Evolutionary conservation across 2,888 invertebrate species (phyloP), one percentile per base, ranked within the genome.

Genomic region (Augiades crinisus): DNA sequence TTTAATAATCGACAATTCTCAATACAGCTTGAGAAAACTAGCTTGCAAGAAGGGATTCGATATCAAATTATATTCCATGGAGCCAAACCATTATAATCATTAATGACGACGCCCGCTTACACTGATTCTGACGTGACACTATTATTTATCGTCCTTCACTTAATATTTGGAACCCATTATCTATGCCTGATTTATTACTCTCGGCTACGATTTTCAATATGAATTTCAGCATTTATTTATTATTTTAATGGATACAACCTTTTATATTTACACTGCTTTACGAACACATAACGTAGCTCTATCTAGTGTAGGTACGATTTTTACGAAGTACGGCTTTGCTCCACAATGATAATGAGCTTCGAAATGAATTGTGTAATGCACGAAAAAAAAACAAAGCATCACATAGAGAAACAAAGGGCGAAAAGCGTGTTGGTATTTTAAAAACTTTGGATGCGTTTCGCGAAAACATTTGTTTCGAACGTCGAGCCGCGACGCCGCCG

Each of bases 11-110:
- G n/a, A n/a, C n/a, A n/a, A n/a, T n/a, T n/a, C n/a, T n/a, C n/a
- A n/a, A n/a, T n/a, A n/a, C n/a, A n/a, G n/a, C n/a, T n/a, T n/a
- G n/a, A n/a, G n/a, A n/a, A n/a, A n/a, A n/a, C n/a, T n/a, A n/a
- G n/a, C n/a, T n/a, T n/a, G n/a, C n/a, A n/a, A n/a, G n/a, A n/a
- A n/a, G n/a, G n/a, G n/a, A n/a, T n/a, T n/a, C n/a, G n/a, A n/a
- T n/a, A n/a, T n/a, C n/a, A n/a, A n/a, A n/a, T n/a, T n/a, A n/a
- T n/a, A n/a, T n/a, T n/a, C n/a, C n/a, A n/a, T n/a, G n/a, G n/a
- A n/a, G n/a, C 69, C 73, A 65, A 69, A 71, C 77, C 79, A 80
- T 82, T 81, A 80, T 72, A 79, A 80, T 79, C 83, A 81, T 82
- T 81, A 82, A 77, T 79, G 75, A 75, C 67, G 72, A 58, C 67